Base-by-base conservation (phyloP, 53 echinoderm and acorn worm species). In the Pentamera pediparva region DNA sequence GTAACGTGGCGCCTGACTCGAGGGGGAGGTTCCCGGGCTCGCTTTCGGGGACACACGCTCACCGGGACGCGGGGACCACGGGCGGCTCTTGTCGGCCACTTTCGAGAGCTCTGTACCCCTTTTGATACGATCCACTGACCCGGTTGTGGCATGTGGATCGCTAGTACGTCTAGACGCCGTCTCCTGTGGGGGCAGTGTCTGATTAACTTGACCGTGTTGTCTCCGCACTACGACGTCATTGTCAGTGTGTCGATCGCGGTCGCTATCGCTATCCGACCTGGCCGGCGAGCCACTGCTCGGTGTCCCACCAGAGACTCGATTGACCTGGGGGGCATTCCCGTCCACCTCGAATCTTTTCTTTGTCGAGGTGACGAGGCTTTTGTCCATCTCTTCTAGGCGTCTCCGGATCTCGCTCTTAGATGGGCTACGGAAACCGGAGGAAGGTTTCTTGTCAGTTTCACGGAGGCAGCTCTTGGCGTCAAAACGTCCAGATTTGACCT, bases 401-500 rank as follows among this genome's bases (percentile, higher is more conserved):
- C 50, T 79, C 45, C 79, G 80, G 2, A 89, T 65, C 56, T 88
- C 86, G 45, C 88, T 87, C 7, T 78, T 71, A 17, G 84, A 82
- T 2, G 83, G 80, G 34, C 80, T 79, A 4, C 74, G 80, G 24
- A 69, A 69, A 25, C 59, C 56, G 59, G 79, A 80, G 20, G 79
- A 40, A 26, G 81, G 50, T 55, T 90, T 95, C 24, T 79, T 85
- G 12, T 90, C 90, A 28, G 95, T 95, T 65, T 89, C 87, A 29
- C 90, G 87, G 34, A 95, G 83, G 65, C 90, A 59, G 11, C 89
- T 84, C 74, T 81, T 80, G 2, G 82, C 90, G 58, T 87, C 90
- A 39, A 90, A 95, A 5, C 89, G 85, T 22, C 95, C 95, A 15
- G 81, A 85, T 53, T 59, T 78, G 22, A 86, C 86, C n/a, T 84